Base-by-base conservation (phyloP, 1,140 invertebrate species). In the Drosophila gunungcola region DNA sequence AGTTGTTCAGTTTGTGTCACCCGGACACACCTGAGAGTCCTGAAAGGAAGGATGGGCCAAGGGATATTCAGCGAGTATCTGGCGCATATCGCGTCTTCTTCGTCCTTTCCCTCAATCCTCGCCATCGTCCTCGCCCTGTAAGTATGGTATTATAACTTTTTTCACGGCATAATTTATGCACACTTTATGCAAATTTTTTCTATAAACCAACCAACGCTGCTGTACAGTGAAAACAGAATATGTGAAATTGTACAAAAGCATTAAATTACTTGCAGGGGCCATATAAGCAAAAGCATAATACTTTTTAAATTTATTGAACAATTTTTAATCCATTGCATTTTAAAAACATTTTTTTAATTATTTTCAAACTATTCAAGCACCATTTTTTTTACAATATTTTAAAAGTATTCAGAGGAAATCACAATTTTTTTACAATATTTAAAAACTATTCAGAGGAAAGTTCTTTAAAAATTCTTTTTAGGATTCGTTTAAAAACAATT, bases 141-240 rank as follows among this genome's bases (percentile, higher is more conserved):
- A 78, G 74, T 78, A 78, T 78, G 75, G 75, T 78, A 78, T 78
- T 78, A 78, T 78, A 78, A 78, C 75, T 77, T 78, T 73, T 78
- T 69, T 70, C 64, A 70, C 65, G 74, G 52, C 65, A 78, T 78
- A 78, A 78, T 78, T 78, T 78, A 78, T 78, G 75, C 75, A 73
- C 75, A 78, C 74, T 78, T 78, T 78, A 78, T 78, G 75, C 75
- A 78, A 78, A 78, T 78, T 78, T 78, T 77, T 78, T 69, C 58
- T 61, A 68, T 63, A 70, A 78, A 70, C 56, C 75, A 62, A 61
- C 64, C 64, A 63, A 34, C 41, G 21, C 12, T 11, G 10, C 11
- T 34, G 29, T 39, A 49, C 45, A 10, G 46, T 0, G 5, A 9
- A 27, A 53, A 68, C 34, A 16, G n/a, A 3, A 7, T 13, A 13